Conservation (phyloP, 2,113 vertebrate species). For the Amblyopsis rosae region DNA sequence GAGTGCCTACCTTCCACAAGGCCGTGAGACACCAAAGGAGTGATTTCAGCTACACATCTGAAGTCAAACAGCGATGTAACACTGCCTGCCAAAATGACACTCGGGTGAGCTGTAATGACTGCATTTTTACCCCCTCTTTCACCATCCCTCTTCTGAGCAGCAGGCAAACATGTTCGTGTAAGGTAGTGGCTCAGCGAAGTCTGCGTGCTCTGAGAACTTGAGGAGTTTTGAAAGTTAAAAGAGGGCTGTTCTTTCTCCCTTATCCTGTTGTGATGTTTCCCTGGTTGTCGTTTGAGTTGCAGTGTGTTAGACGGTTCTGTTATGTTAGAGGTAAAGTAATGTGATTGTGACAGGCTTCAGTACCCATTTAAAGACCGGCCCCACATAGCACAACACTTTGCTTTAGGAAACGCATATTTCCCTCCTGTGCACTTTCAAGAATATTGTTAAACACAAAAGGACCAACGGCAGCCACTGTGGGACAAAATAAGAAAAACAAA, state of each 20-base stretch:
- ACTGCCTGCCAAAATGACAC: conserved; percentile 76
- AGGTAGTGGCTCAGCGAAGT: conserved; percentile 69
- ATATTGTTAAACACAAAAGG: conserved; percentile 80
- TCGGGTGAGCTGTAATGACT: conserved; percentile 77
- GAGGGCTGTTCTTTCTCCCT: conserved; percentile 71
- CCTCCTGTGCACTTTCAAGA: conserved; percentile 77
- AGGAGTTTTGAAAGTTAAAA: conserved; percentile 82
- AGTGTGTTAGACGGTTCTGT: conserved; percentile 73
- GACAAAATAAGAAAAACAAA: conserved; percentile 53
- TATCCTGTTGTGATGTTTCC: conserved; percentile 78
- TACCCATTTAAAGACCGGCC: conserved; percentile 54
- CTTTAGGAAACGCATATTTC: conserved; percentile 79
- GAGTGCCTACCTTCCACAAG: conserved; percentile 74
- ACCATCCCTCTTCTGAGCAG: conserved; percentile 45
- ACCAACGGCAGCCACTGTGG: conserved; percentile 70
- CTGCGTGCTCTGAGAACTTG: conserved; percentile 78
- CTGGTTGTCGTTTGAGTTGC: conserved; percentile 71
- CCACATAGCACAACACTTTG: conserved; percentile 66
- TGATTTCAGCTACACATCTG: conserved; percentile 73
- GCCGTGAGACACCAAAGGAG: conserved; percentile 71
- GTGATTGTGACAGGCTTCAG: conserved; percentile 75
- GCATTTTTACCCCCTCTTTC: conserved; percentile 62
- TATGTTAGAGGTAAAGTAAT: conserved; percentile 74
- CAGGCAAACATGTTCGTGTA: conserved; percentile 58
- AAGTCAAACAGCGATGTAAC: conserved; percentile 67